These are phyloP conservation scores for Lethenteron reissneri DNA, from an alignment of 2,113 vertebrate species.

Conservation along the genomic window DNA sequence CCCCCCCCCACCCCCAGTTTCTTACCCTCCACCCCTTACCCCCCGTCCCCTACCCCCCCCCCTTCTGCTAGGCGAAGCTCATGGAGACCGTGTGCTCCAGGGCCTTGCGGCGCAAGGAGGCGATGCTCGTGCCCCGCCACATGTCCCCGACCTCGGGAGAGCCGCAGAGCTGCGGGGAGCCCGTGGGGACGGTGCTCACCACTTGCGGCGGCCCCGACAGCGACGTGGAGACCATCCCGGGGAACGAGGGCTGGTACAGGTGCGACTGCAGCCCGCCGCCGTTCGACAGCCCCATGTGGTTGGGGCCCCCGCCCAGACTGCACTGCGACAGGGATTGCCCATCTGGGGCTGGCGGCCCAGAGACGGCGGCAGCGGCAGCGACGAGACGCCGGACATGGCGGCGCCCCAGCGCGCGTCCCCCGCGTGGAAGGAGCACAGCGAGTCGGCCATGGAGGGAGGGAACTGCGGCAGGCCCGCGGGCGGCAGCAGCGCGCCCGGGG, in stretches of 20 bases:
- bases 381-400: conserved; percentile 64
- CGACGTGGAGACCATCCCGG: conserved; percentile 76
- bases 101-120: conserved; percentile 82
- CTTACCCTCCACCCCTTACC: conserved; percentile 8
- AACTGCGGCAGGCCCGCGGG: conserved; percentile 64
- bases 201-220: conserved; percentile 70
- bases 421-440: conserved; percentile 88
- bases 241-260: conserved; percentile 81
- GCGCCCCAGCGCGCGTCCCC: conserved; percentile 86
- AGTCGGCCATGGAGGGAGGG: conserved; percentile 84
- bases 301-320: conserved; percentile 58
- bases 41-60: background rate
- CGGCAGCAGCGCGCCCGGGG: conserved; percentile 76
- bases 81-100: conserved; percentile 98
- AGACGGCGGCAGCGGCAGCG: conserved; percentile 64
- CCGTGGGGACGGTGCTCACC: conserved; percentile 18
- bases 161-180: conserved; percentile 83
- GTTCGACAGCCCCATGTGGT: conserved; percentile 83
- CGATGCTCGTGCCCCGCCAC: conserved; percentile 98
- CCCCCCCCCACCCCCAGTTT: conserved; percentile 6
- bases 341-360: conserved; percentile 65
- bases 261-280: conserved; percentile 77
- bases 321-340: conserved; percentile 86
- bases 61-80: conserved; percentile 69
- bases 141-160: conserved; percentile 89